Conservation (phyloP, 2,888 invertebrate genomes). For the Plutella xylostella region DNA sequence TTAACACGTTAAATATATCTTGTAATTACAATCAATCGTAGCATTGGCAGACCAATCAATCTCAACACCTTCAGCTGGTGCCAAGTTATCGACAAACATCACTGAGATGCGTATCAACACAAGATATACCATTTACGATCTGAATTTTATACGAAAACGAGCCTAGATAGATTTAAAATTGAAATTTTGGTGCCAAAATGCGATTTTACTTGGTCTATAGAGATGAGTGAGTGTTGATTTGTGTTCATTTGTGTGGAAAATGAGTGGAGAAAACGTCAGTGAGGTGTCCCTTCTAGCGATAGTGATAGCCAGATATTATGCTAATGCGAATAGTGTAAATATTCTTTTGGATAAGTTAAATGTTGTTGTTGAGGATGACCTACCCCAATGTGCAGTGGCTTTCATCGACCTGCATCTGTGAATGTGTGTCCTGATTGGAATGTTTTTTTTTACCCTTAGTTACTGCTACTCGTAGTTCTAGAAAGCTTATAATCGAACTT, state of each 20-base stretch:
- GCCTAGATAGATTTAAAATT: constrained; percentile 10
- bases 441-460: too few relatives aligned
- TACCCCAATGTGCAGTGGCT: too few relatives aligned
- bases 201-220: constrained; percentile 50
- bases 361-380: too few relatives aligned
- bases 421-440: too few relatives aligned
- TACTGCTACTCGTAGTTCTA: too few relatives aligned
- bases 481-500: too few relatives aligned
- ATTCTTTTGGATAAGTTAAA: too few relatives aligned
- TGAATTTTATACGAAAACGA: constrained; percentile 20
- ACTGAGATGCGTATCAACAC: constrained; percentile 6
- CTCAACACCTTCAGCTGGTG: constrained; percentile 1
- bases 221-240: constrained; percentile 41
- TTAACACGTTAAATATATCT: too few relatives aligned
- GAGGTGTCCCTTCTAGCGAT: constrained; percentile 32
- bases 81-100: neutral
- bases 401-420: too few relatives aligned
- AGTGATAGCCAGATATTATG: constrained; percentile 37
- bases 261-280: constrained; percentile 34
- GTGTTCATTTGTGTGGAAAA: constrained; percentile 14
- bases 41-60: neutral
- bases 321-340: constrained; percentile 33
- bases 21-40: too few relatives aligned
- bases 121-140: constrained; percentile 25
- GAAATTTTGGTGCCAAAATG: constrained; percentile 29